Conservation (phyloP, 2,797 vertebrate species). For the Gymnodraco acuticeps region DNA sequence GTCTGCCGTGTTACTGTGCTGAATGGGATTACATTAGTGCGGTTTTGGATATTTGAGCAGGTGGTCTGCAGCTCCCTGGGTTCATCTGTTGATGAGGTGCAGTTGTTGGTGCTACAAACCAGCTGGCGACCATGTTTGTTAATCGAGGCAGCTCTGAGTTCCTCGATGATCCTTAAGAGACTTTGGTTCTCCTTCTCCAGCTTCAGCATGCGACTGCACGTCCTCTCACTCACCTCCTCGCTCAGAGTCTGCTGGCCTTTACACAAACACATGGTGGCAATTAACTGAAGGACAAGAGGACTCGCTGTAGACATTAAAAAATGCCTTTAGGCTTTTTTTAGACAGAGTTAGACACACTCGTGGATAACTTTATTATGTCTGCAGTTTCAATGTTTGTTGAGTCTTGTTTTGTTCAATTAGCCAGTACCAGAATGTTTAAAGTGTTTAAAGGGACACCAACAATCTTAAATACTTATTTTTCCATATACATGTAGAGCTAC, state of each 20-base stretch:
- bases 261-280: constrained; percentile 35
- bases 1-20: constrained; percentile 12
- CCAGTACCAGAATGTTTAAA: not conserved
- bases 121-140: constrained; percentile 63
- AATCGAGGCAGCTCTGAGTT: constrained; percentile 83
- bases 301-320: constrained; percentile 6
- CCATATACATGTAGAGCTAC: no score
- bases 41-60: constrained; percentile 15
- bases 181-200: constrained; percentile 95
- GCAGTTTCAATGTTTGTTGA: constrained; percentile 1
- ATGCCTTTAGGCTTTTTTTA: not conserved
- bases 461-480: no score
- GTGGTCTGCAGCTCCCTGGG: constrained; percentile 18
- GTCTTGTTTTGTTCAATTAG: not conserved
- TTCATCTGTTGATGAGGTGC: constrained; percentile 31
- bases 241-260: constrained; percentile 91
- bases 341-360: not conserved
- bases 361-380: not conserved
- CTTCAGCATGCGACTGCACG: constrained; percentile 91
- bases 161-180: constrained; percentile 90
- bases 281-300: not conserved
- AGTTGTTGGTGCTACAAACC: constrained; percentile 17
- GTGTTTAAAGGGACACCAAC: no score
- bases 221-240: constrained; percentile 92
- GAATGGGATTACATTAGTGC: not conserved